phyloP scores from a whole-genome alignment of 2,113 vertebrate species.

The Oncorhynchus keta region DNA sequence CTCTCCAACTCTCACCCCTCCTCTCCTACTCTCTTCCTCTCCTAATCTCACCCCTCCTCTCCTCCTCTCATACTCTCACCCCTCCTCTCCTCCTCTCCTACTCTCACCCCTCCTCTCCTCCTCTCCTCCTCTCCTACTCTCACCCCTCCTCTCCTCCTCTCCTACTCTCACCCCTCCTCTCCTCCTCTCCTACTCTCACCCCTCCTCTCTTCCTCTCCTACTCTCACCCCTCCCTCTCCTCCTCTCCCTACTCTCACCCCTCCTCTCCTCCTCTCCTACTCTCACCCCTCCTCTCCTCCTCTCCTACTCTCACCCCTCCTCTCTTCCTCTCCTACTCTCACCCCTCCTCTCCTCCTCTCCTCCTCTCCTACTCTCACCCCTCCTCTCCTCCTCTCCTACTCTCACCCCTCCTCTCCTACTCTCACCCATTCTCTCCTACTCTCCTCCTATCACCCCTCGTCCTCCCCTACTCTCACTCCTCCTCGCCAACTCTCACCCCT shows the following conservation, averaged over 20 bases:
- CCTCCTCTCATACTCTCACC: background rate
- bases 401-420: no score
- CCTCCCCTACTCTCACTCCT: no score
- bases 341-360: background rate
- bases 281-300: no score
- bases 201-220: background rate
- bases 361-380: no score
- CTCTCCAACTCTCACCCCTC: no score
- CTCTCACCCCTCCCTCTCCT: no score
- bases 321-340: background rate
- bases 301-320: constrained; percentile 19
- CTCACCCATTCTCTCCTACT: background rate
- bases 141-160: background rate
- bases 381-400: no score
- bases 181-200: background rate
- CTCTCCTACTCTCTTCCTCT: no score
- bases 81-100: background rate
- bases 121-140: no score
- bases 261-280: no score
- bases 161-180: background rate
- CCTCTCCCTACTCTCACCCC: no score
- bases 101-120: background rate
- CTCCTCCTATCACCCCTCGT: constrained; percentile 17
- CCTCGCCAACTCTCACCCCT: background rate
- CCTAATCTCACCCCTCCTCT: no score